Percentiles rank a stretch among this genome's conserved stretches.
These are phyloP conservation scores for Ecliptopera silaceata DNA, from an alignment of 2,888 invertebrate species.

Conservation along the genomic window DNA sequence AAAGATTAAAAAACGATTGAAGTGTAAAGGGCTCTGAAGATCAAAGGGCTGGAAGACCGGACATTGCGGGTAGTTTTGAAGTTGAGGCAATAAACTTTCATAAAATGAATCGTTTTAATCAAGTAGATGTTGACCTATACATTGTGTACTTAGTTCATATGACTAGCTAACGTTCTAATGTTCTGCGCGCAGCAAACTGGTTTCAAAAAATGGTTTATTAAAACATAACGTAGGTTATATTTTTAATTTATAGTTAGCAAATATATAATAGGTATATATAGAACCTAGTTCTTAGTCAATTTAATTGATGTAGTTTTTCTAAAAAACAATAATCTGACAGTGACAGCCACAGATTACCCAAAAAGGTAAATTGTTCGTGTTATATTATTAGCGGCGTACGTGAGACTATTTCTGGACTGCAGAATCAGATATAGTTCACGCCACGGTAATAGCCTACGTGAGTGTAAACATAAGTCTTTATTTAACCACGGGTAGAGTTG, in stretches of 20 bases:
- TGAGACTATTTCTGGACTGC: conserved; percentile 66
- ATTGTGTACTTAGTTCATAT: no score
- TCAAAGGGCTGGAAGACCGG: conserved; percentile 17
- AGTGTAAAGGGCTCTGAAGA: not conserved
- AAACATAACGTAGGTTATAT: no score
- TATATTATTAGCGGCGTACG: conserved; percentile 53
- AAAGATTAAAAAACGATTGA: not conserved
- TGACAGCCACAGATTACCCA: conserved; percentile 41
- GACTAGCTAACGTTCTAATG: no score
- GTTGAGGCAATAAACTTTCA: not conserved
- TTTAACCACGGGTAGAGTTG: conserved; percentile 56
- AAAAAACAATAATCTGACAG: not conserved
- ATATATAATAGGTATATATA: no score
- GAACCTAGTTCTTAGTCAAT: no score
- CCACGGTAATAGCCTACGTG: conserved; percentile 64
- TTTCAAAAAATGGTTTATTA: no score
- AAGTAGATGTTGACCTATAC: no score
- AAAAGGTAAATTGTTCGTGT: conserved; percentile 47
- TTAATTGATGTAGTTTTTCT: no score
- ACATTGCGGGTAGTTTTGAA: not conserved
- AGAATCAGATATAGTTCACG: conserved; percentile 66
- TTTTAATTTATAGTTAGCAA: no score
- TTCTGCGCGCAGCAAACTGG: no score
- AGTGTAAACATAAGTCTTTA: conserved; percentile 73
- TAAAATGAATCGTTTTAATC: not conserved